Conservation (phyloP, 2,797 vertebrate genomes). For the Microchirus variegatus region DNA sequence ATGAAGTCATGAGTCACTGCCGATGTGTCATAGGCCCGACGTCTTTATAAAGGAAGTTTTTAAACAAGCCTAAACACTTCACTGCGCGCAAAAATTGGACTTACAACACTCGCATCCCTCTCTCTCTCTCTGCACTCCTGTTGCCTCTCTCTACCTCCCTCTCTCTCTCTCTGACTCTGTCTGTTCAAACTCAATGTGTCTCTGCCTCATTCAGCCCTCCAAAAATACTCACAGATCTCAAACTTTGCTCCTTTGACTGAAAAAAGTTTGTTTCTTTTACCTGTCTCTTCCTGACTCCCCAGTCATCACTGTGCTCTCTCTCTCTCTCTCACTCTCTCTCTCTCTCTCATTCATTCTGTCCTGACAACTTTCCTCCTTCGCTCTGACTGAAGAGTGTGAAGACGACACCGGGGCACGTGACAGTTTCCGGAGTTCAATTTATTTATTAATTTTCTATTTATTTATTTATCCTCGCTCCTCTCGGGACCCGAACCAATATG, state of each 20-base stretch:
- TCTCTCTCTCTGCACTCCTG: constrained; percentile 73
- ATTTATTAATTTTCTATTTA: constrained; percentile 71
- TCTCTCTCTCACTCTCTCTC: constrained; percentile 72
- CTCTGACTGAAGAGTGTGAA: constrained; percentile 66
- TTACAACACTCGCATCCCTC: constrained; percentile 83
- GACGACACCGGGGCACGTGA: constrained; percentile 82
- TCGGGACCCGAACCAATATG: constrained; percentile 82
- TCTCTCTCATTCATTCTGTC: constrained; percentile 72
- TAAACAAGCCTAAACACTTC: constrained; percentile 92
- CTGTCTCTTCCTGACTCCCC: constrained; percentile 17
- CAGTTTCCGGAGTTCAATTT: constrained; percentile 76
- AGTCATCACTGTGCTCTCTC: constrained; percentile 63
- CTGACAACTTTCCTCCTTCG: constrained; percentile 68
- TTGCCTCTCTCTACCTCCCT: constrained; percentile 58
- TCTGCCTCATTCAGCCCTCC: constrained; percentile 63
- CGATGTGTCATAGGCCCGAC: constrained; percentile 88
- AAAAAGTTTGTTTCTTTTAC: constrained; percentile 61
- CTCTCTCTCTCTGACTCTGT: constrained; percentile 31
- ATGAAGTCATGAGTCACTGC: constrained; percentile 89
- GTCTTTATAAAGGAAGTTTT: constrained; percentile 91
- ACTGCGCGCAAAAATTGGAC: constrained; percentile 87
- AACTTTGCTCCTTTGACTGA: constrained; percentile 61
- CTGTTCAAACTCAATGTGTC: constrained; percentile 64
- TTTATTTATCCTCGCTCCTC: constrained; percentile 67
- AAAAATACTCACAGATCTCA: constrained; percentile 61